Base-by-base conservation (phyloP, 2,113 vertebrate species). In the Sebastes fasciatus region DNA sequence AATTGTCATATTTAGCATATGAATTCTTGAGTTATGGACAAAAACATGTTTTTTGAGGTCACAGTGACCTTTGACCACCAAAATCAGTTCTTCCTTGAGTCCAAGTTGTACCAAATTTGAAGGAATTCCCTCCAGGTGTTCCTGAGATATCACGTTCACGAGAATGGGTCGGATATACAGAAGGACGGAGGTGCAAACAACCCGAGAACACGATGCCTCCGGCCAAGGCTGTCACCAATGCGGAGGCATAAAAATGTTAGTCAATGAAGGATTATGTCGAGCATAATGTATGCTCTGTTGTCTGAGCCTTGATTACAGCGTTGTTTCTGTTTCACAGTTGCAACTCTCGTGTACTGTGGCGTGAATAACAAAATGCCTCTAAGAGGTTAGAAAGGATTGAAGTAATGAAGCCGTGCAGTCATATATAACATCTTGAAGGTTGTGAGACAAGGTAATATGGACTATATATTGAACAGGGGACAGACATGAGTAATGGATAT, bases 391-490 rank as follows among this genome's bases (percentile, higher is more conserved):
- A 21, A 4, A 21, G n/a, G 46, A 16, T 26, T 16, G 14, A 71
- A 3, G 21, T 57, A 19, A 58, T 48, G 46, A 4, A 52, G 34
- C 48, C 61, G 40, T 43, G 55, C 4, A 40, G 49, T 67, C 57
- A 73, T 52, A 68, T 77, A 71, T 84, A 78, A 77, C 40, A 55
- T 67, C 42, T 43, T 63, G 34, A 76, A 82, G 87, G 84, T 19
- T 83, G 26, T 11, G 43, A 74, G 70, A 34, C n/a, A 10, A 73
- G 66, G 11, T 69, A 48, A 66, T 26, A 6, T 23, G 17, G 61
- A 17, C 6, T 14, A 46, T 23, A 7, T 68, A 75, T 68, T 66
- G 49, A 74, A 77, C 72, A 17, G n/a, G 57, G 26, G 52, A 84
- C 23, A 57, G 52, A 69, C 6, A 21, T 71, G 71, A 69, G 58